These are phyloP conservation scores for Koerneria pararmatus DNA, from an alignment of 2,888 invertebrate species.

Conservation along the genomic window DNA sequence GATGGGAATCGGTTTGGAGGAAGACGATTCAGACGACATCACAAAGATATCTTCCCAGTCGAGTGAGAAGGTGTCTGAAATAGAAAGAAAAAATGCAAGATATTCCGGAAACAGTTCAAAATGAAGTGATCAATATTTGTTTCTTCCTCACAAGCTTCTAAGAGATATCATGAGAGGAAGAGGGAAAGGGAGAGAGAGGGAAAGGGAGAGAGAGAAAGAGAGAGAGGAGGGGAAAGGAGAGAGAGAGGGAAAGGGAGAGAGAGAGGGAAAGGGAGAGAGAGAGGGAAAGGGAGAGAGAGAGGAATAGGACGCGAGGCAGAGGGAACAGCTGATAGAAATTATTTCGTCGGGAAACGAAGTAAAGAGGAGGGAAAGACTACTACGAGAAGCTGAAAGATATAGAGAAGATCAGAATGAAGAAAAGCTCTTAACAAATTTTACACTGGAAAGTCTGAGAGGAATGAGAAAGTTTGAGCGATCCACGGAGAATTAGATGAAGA, in stretches of 20 bases:
- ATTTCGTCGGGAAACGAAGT: neutral
- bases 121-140: neutral
- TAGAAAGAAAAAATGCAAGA: no score
- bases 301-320: neutral
- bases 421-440: neutral
- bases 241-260: neutral
- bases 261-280: neutral
- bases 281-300: neutral
- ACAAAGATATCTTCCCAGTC: no score
- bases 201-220: neutral
- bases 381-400: neutral
- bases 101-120: no score
- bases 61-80: no score
- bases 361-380: neutral
- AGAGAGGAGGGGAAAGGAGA: neutral
- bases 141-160: conserved; percentile 13
- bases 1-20: neutral
- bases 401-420: neutral
- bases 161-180: neutral
- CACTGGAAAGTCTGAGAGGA: no score
- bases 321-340: neutral
- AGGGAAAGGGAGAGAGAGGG: neutral
- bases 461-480: no score
- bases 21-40: neutral
- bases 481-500: no score